A percentile compares a stretch with the other conserved stretches of the same genome.
Conservation (phyloP, 2,888 invertebrate species). For the Theretra japonica region DNA sequence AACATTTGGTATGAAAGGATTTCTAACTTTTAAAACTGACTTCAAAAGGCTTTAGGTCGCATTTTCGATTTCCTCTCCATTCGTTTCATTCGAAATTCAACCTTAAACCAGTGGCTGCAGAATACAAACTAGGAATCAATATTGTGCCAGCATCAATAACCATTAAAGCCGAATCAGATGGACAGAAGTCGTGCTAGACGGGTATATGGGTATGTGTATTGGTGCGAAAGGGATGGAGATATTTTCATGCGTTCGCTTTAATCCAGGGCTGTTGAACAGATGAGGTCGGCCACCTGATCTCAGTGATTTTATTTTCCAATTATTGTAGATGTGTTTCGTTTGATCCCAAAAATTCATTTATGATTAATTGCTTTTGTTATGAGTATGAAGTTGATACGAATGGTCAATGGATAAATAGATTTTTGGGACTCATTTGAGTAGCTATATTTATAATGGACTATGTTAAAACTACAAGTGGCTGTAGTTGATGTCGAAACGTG, state of each 20-base stretch:
- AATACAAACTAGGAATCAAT: constrained; percentile 52
- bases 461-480: no score
- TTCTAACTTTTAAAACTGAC: constrained; percentile 78
- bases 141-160: constrained; percentile 73
- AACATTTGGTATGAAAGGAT: constrained; percentile 42
- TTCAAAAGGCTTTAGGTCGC: constrained; percentile 69
- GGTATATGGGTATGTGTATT: constrained; percentile 44
- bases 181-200: constrained; percentile 72
- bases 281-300: constrained; percentile 76
- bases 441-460: no score
- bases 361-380: constrained; percentile 35
- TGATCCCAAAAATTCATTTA: constrained; percentile 39
- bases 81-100: constrained; percentile 40
- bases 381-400: neutral
- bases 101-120: constrained; percentile 45
- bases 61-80: constrained; percentile 58
- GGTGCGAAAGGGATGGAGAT: constrained; percentile 56
- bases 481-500: no score
- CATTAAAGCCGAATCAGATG: constrained; percentile 75
- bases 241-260: constrained; percentile 42
- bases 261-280: constrained; percentile 68
- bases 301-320: constrained; percentile 79
- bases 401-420: neutral
- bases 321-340: constrained; percentile 45
- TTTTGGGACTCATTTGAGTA: neutral